Evolutionary conservation across 2,888 invertebrate species (phyloP).

Genomic region (Aleiodes testaceus): DNA sequence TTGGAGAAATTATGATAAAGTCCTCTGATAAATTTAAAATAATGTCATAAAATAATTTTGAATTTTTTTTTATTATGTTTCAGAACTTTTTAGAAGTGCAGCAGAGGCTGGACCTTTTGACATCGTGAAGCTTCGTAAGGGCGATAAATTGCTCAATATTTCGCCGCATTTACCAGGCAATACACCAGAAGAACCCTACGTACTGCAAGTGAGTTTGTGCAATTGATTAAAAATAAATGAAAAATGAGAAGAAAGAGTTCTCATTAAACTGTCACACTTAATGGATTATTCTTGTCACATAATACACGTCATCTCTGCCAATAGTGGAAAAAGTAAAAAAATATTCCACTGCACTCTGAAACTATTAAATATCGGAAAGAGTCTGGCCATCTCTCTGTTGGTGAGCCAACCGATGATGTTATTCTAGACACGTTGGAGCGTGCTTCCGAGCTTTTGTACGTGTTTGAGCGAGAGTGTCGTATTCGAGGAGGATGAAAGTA

Average conservation of each 20-base stretch:
- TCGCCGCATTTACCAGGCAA: constrained; percentile 77
- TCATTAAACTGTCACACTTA: background rate
- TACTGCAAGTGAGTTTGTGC: constrained; percentile 72
- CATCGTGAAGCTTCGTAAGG: constrained; percentile 79
- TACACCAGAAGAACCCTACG: constrained; percentile 75
- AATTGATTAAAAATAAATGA: background rate
- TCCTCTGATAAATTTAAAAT: too few species aligned
- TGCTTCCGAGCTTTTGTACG: constrained; percentile 12
- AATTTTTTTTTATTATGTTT: constrained; percentile 55
- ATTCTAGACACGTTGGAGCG: constrained; percentile 19
- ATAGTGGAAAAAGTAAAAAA: background rate
- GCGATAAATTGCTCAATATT: constrained; percentile 79
- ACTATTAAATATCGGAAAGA: constrained; percentile 12
- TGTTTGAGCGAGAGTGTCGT: background rate
- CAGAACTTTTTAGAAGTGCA: constrained; percentile 80
- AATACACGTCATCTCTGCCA: background rate
- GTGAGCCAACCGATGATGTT: background rate
- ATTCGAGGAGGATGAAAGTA: background rate
- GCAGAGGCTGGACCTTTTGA: constrained; percentile 81
- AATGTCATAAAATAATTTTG: too few species aligned
- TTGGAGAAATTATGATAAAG: too few species aligned
- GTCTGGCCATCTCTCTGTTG: background rate
- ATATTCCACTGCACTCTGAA: background rate
- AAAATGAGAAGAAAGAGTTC: background rate
- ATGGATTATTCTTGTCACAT: constrained; percentile 8